Conservation (phyloP, 2,888 invertebrate species). For the Trichopoda pennipes region DNA sequence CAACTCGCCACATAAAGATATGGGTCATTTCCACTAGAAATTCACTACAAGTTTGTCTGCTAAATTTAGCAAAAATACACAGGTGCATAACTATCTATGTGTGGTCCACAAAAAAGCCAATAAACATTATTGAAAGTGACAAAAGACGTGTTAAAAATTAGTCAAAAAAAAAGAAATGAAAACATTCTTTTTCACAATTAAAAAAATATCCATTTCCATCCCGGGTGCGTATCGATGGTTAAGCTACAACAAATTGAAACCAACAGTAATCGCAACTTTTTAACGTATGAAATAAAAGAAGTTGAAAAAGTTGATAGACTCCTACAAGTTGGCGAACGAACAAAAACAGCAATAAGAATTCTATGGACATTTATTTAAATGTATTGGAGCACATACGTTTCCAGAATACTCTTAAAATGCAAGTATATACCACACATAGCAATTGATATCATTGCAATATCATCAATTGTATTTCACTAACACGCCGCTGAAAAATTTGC, state of each 20-base stretch:
- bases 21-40: too few relatives aligned
- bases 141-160: too few relatives aligned
- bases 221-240: not conserved
- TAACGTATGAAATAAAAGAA: slow-evolving; percentile 41
- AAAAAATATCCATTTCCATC: too few relatives aligned
- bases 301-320: slow-evolving; percentile 36
- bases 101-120: too few relatives aligned
- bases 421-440: slow-evolving; percentile 37
- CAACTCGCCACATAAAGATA: too few relatives aligned
- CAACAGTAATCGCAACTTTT: slow-evolving; percentile 42
- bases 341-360: slow-evolving; percentile 5
- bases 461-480: slow-evolving; percentile 67
- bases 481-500: slow-evolving; percentile 63
- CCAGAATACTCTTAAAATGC: not conserved
- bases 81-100: too few relatives aligned
- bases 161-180: too few relatives aligned
- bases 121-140: too few relatives aligned
- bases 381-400: slow-evolving; percentile 10
- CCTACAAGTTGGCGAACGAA: slow-evolving; percentile 59
- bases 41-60: too few relatives aligned
- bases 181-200: too few relatives aligned
- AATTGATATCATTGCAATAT: slow-evolving; percentile 65
- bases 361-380: slow-evolving; percentile 13
- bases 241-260: slow-evolving; percentile 16
- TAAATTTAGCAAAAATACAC: too few relatives aligned